Evolutionary conservation across 2,888 invertebrate species (phyloP).

Genomic region (Apamea sordens): DNA sequence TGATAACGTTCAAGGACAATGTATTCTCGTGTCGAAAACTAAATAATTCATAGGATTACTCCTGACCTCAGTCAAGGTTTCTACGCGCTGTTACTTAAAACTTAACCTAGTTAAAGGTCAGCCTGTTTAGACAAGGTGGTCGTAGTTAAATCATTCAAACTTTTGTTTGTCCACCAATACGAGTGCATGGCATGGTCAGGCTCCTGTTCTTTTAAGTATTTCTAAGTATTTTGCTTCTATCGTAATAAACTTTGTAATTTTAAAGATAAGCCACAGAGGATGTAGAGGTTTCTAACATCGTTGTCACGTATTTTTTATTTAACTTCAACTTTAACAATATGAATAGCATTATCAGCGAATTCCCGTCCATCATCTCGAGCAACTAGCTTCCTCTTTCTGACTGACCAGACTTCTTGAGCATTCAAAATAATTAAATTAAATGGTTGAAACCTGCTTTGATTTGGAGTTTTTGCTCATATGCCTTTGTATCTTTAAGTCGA

Average conservation of each 20-base stretch:
- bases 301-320: not conserved
- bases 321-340: not conserved
- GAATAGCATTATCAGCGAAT: not conserved
- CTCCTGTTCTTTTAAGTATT: not conserved
- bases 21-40: constrained; percentile 31
- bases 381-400: not conserved
- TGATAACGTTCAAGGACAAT: constrained; percentile 46
- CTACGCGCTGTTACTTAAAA: constrained; percentile 23
- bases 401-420: not conserved
- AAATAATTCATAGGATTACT: constrained; percentile 53
- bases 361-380: not conserved
- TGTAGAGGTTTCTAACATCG: too few relatives aligned
- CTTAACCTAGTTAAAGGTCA: constrained; percentile 15
- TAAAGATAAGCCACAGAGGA: not conserved
- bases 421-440: not conserved
- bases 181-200: not conserved
- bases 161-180: not conserved
- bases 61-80: constrained; percentile 55
- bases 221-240: not conserved
- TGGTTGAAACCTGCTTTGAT: not conserved
- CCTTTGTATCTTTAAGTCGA: not conserved
- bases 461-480: not conserved
- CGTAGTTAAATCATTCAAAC: not conserved
- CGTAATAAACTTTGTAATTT: not conserved
- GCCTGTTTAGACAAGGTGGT: constrained; percentile 9